Evolutionary conservation across 2,113 vertebrate species (phyloP).

Genomic region (Sturnira hondurensis): DNA sequence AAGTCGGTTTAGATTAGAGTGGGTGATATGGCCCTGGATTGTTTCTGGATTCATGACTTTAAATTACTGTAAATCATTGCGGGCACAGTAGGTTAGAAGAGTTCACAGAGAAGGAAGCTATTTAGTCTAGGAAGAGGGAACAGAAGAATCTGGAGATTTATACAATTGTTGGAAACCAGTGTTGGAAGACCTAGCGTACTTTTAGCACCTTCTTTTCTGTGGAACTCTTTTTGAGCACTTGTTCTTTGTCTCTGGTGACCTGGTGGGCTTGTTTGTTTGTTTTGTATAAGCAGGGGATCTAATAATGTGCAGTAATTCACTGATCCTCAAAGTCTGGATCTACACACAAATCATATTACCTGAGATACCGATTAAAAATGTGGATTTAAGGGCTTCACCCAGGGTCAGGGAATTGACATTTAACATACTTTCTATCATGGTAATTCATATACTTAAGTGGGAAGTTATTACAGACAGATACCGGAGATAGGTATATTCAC

Average conservation of each 20-base stretch:
- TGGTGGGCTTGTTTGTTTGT: not conserved
- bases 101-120: not conserved
- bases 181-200: not conserved
- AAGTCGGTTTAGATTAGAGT: not conserved
- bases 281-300: not conserved
- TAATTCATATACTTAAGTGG: not conserved
- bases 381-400: not conserved
- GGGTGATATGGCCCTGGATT: not conserved
- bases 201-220: not conserved
- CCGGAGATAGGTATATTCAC: not conserved
- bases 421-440: not conserved
- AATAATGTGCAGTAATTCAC: not conserved
- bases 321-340: not conserved
- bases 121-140: not conserved
- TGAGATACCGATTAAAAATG: not conserved
- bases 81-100: not conserved
- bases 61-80: not conserved
- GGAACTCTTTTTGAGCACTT: not conserved
- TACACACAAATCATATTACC: not conserved
- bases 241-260: not conserved
- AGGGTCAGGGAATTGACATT: not conserved
- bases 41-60: slow-evolving; percentile 16
- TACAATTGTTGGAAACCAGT: not conserved
- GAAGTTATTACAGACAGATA: not conserved
- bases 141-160: not conserved